phyloP scores from a whole-genome alignment of 2,797 vertebrate species.

The Gymnoscopelus braueri region DNA sequence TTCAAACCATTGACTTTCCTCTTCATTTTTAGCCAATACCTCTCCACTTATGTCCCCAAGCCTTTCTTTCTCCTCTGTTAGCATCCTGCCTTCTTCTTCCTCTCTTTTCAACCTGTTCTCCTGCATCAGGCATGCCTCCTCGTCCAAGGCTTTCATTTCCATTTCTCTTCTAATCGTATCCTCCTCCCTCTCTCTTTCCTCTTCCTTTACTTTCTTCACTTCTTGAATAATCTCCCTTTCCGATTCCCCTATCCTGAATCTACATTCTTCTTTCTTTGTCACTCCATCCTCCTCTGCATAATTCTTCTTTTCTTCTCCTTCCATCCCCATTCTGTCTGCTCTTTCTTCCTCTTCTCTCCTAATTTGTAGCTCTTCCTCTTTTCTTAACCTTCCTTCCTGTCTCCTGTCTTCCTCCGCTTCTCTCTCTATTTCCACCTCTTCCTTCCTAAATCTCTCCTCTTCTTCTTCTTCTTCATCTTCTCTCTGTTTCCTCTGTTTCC shows the following conservation, averaged over 20 bases:
- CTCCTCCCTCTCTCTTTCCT: slow-evolving; percentile 17
- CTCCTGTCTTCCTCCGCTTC: slow-evolving; percentile 6
- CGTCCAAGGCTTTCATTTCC: slow-evolving; percentile 40
- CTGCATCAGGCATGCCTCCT: neutral
- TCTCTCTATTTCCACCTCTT: neutral
- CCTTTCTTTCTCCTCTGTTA: slow-evolving; percentile 65
- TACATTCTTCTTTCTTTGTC: neutral
- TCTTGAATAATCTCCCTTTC: slow-evolving; percentile 11
- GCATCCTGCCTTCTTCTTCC: slow-evolving; percentile 36
- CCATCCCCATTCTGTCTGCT: neutral
- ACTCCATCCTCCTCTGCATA: neutral
- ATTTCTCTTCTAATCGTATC: slow-evolving; percentile 55
- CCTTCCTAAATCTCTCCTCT: slow-evolving; percentile 16
- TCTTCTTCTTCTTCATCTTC: slow-evolving; percentile 2
- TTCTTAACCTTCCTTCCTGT: slow-evolving; percentile 16
- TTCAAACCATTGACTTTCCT: neutral
- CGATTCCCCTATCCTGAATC: neutral
- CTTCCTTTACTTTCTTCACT: slow-evolving; percentile 12
- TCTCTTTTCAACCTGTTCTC: neutral
- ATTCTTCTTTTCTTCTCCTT: neutral
- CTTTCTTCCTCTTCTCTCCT: slow-evolving; percentile 4
- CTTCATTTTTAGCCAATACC: slow-evolving; percentile 16
- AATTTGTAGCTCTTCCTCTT: slow-evolving; percentile 5
- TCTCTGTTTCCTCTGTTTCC: slow-evolving; percentile 3
- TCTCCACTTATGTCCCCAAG: slow-evolving; percentile 47